Percentiles rank a stretch among this genome's conserved stretches.
Conservation (phyloP, 2,888 invertebrate genomes). For the Dasypolia templi region DNA sequence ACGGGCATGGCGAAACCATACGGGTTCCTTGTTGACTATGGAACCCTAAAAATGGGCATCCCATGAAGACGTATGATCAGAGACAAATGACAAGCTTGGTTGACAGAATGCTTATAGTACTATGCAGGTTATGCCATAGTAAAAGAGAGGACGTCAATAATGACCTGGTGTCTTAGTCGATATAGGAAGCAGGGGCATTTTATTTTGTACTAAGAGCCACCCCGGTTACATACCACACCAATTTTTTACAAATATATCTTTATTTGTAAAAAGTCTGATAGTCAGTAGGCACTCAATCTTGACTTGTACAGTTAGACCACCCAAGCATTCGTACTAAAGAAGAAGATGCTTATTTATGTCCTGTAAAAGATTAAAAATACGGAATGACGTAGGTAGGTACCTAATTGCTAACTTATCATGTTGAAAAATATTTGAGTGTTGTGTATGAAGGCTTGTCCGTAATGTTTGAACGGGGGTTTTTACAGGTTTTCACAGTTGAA, state of each 20-base stretch:
- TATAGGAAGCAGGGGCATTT: neutral
- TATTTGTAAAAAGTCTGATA: neutral
- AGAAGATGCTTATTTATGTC: neutral
- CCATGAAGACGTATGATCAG: neutral
- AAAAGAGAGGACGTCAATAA: neutral
- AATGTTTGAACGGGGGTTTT: conserved; percentile 20
- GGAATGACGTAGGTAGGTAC: neutral
- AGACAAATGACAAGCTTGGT: neutral
- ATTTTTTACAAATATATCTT: neutral
- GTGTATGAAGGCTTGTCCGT: neutral
- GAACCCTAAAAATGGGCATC: neutral
- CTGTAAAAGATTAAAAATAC: neutral
- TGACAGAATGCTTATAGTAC: neutral
- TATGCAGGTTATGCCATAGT: neutral
- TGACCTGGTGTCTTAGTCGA: neutral
- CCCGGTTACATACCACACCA: neutral
- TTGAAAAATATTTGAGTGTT: neutral
- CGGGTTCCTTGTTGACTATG: too few species aligned
- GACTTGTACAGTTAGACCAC: neutral
- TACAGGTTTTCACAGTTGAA: conserved; percentile 11
- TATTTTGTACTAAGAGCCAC: neutral
- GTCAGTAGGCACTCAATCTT: neutral
- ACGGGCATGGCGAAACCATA: too few species aligned
- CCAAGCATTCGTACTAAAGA: neutral
- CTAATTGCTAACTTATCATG: neutral